A percentile compares a stretch with the other conserved stretches of the same genome.
Evolutionary conservation across 2,113 vertebrate genomes (phyloP).

Genomic region (Polypterus senegalus): DNA sequence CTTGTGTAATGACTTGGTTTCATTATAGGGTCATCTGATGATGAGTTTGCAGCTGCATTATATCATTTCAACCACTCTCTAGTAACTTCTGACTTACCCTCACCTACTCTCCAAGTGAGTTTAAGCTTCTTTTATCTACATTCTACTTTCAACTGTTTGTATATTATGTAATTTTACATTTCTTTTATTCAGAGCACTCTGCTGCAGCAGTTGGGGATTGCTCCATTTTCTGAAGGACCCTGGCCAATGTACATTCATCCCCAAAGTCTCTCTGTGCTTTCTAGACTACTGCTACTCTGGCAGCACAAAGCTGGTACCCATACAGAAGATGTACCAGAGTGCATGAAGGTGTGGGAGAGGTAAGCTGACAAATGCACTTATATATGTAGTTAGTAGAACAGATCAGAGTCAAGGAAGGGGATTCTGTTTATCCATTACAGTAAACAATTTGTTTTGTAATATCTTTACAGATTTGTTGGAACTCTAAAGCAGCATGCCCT

Average conservation of each 20-base stretch:
- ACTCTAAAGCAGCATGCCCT: conserved; percentile 82
- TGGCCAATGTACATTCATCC: conserved; percentile 95
- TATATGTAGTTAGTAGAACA: too few relatives aligned
- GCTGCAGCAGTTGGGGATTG: conserved; percentile 85
- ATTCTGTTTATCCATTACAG: too few relatives aligned
- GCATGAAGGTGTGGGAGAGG: conserved; percentile 96
- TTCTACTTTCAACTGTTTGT: not conserved
- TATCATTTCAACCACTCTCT: conserved; percentile 96
- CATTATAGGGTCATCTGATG: conserved; percentile 74
- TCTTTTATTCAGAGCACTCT: conserved; percentile 66
- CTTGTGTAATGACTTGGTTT: not conserved
- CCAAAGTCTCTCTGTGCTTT: conserved; percentile 85
- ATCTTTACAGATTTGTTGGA: conserved; percentile 67
- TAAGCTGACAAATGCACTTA: conserved; percentile 30
- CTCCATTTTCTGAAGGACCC: conserved; percentile 83
- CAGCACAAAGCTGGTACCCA: conserved; percentile 82
- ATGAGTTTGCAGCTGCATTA: conserved; percentile 85
- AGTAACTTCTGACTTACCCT: conserved; percentile 92
- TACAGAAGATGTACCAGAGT: conserved; percentile 86
- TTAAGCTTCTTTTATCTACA: not conserved
- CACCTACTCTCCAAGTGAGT: conserved; percentile 78
- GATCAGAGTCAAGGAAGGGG: too few relatives aligned
- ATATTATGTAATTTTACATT: not conserved
- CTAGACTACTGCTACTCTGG: conserved; percentile 86
- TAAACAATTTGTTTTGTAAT: not conserved